A percentile compares a stretch with the other conserved stretches of the same genome.
Evolutionary conservation across 2,888 invertebrate genomes (phyloP).

Genomic region (Oligia fasciuncula): DNA sequence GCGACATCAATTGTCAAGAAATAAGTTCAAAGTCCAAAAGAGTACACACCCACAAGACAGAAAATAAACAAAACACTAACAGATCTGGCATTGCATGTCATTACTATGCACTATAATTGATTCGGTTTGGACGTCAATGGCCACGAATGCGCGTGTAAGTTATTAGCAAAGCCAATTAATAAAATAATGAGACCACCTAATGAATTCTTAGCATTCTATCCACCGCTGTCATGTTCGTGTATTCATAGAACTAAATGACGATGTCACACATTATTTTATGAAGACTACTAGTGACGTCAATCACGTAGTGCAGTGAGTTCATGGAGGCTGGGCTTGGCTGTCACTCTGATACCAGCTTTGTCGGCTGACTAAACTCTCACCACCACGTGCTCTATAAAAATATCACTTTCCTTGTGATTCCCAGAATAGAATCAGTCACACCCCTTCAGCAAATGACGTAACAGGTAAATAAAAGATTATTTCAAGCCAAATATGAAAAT

Average conservation of each 20-base stretch:
- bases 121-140: slow-evolving; percentile 18
- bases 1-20: not conserved
- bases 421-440: not conserved
- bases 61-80: slow-evolving; percentile 7
- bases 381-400: not conserved
- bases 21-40: slow-evolving; percentile 15
- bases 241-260: not conserved
- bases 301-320: not conserved
- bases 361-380: not conserved
- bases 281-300: not conserved
- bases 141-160: not conserved
- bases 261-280: not conserved
- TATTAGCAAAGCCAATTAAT: slow-evolving; percentile 26
- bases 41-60: slow-evolving; percentile 19
- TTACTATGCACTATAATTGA: slow-evolving; percentile 13
- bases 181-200: slow-evolving; percentile 10
- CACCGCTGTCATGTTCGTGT: not conserved
- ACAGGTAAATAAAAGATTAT: not conserved
- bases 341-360: not conserved
- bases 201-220: slow-evolving; percentile 5
- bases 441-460: not conserved
- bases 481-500: not conserved
- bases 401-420: too few relatives aligned
- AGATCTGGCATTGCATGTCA: slow-evolving; percentile 1
- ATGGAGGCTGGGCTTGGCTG: not conserved